phyloP scores from a whole-genome alignment of 2,797 vertebrate species.

The Remorina albescens region DNA sequence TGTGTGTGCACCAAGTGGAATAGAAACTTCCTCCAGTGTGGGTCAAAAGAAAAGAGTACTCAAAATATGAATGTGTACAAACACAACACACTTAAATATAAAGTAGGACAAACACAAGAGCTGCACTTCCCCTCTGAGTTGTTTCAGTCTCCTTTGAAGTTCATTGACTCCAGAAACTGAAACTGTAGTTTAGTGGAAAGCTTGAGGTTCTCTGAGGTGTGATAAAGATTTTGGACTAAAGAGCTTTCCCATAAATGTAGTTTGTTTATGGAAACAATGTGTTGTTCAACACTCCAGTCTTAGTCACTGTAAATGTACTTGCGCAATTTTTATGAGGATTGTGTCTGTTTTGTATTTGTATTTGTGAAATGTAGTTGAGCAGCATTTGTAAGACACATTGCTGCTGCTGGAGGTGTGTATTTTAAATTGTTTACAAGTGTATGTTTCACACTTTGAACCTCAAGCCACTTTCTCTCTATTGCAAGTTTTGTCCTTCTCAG shows the following conservation, averaged over 20 bases:
- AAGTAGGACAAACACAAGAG: conserved; percentile 7
- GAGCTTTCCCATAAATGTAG: neutral
- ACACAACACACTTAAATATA: conserved; percentile 17
- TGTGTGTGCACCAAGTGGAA: neutral
- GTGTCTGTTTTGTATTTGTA: neutral
- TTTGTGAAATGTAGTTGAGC: neutral
- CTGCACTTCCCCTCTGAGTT: neutral
- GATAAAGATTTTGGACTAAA: neutral
- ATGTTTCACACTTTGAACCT: neutral
- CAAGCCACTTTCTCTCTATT: no score
- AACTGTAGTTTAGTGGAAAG: neutral
- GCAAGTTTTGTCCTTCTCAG: no score
- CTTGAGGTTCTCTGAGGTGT: neutral
- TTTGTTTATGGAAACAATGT: no score
- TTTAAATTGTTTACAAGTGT: neutral
- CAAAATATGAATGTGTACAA: conserved; percentile 2
- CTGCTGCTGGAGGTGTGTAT: neutral
- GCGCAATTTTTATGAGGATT: neutral
- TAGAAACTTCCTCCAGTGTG: neutral
- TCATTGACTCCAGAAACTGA: neutral
- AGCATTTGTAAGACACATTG: neutral
- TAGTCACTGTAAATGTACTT: no score
- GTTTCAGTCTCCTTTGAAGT: no score
- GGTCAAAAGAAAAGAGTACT: neutral
- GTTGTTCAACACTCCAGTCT: neutral